Base-by-base conservation (phyloP, 2,113 vertebrate genomes). In the Sarotherodon lohbergeri region DNA sequence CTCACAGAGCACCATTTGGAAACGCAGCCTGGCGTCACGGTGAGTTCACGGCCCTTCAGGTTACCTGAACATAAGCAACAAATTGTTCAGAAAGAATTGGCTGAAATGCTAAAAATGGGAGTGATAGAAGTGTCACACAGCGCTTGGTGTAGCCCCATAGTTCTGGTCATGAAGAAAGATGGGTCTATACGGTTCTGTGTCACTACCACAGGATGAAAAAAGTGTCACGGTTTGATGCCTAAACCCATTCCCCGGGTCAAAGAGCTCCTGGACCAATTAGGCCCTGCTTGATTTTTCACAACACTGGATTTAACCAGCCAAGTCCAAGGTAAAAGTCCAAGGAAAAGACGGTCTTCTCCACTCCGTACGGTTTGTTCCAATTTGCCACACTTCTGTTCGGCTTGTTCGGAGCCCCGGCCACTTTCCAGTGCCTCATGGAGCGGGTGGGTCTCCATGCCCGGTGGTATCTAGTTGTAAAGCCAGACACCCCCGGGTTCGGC, bases 141-240 rank as follows among this genome's bases (percentile, higher is more conserved):
- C 5, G 19, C 17, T 12, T 63, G 36, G 59, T n/a, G 59, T 63
- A 63, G 17, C 59, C 2, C 2, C 59, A 36, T 63, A 7, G 5
- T 63, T 63, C 32, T 36, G 59, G 32, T 63, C 3, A 63, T 63
- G 32, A 63, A 4, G 32, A 36, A 63, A 36, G 32, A 63, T 32
- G 59, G 9, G 17, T 63, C 17, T 36, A 19, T 19, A 63, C 16
- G 34, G 32, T 63, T 63, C 59, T 63, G 59, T 36, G 32, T 63
- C 59, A 63, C 17, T 63, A 63, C 59, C 16, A 34, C 59, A n/a
- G 59, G 59, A 32, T n/a, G 59, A 63, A 63, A 11, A 34, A 63
- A 36, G 59, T 36, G 59, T 63, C 32, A 34, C 9, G 0, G 59
- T 63, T 19, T n/a, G 61, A 66, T 36, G 61, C 61, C 61, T 36